These are phyloP conservation scores for Zosterops lateralis DNA, from an alignment of 2,113 vertebrate species.

Conservation along the genomic window DNA sequence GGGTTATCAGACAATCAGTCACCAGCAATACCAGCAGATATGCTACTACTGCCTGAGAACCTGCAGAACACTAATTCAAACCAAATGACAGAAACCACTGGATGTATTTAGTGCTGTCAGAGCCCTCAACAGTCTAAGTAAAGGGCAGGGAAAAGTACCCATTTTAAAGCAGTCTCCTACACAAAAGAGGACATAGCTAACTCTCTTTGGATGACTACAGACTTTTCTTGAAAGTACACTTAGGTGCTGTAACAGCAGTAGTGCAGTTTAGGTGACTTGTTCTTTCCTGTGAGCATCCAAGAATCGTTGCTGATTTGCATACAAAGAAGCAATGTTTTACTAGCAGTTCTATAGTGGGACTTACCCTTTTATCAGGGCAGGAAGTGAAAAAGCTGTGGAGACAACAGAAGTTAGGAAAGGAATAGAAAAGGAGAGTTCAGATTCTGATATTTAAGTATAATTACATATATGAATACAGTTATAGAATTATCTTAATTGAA, in stretches of 20 bases:
- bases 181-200: not conserved
- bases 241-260: not conserved
- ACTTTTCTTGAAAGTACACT: not conserved
- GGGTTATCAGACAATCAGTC: not conserved
- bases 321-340: not conserved
- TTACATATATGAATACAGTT: not conserved
- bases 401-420: not conserved
- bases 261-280: not conserved
- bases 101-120: not conserved
- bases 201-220: not conserved
- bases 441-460: not conserved
- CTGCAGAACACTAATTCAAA: not conserved
- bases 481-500: not conserved
- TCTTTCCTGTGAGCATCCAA: not conserved
- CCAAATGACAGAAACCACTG: not conserved
- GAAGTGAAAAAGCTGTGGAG: not conserved
- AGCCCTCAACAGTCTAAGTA: not conserved
- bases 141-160: not conserved
- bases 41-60: not conserved
- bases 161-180: not conserved
- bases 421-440: not conserved
- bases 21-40: not conserved
- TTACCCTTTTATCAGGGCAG: not conserved
- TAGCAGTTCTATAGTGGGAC: not conserved
- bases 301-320: not conserved